A percentile compares a stretch with the other conserved stretches of the same genome.
These are phyloP conservation scores for Eptesicus fuscus DNA, from an alignment of 2,113 vertebrate species.

Conservation along the genomic window DNA sequence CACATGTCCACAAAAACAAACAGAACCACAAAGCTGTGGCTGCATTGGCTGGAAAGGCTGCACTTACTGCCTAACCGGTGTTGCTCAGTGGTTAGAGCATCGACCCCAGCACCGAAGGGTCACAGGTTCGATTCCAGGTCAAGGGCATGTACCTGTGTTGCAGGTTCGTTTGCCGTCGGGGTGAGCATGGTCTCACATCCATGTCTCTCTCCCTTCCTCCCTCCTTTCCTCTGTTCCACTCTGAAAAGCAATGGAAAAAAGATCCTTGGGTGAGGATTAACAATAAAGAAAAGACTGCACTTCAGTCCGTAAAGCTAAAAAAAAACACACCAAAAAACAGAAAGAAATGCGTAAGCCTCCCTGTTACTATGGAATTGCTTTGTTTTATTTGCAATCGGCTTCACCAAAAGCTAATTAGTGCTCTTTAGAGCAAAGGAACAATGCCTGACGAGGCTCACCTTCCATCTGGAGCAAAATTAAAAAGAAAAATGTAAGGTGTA, in stretches of 20 bases:
- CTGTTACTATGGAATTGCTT: slow-evolving; percentile 63
- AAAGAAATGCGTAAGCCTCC: slow-evolving; percentile 13
- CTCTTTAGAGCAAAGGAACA: slow-evolving; percentile 62
- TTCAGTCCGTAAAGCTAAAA: not conserved
- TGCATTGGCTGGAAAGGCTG: slow-evolving; percentile 5
- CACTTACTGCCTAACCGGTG: not conserved
- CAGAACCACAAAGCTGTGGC: not conserved
- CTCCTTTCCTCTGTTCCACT: too few species aligned
- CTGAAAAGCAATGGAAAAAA: too few species aligned
- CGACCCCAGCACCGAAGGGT: too few species aligned
- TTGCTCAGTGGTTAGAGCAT: too few species aligned
- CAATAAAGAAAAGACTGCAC: not conserved
- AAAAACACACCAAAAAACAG: not conserved
- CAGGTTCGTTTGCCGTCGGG: too few species aligned
- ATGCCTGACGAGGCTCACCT: slow-evolving; percentile 48
- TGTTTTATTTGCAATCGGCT: slow-evolving; percentile 65
- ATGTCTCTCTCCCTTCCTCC: too few species aligned
- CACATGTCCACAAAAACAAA: not conserved
- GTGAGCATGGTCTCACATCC: too few species aligned
- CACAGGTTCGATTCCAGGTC: too few species aligned
- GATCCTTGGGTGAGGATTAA: too few species aligned
- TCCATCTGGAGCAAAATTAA: slow-evolving; percentile 67
- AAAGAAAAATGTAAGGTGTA: slow-evolving; percentile 68
- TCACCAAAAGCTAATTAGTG: slow-evolving; percentile 75
- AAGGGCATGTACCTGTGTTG: too few species aligned